Evolutionary conservation across 1,140 invertebrate species (phyloP).

Genomic region (Trypoxylus dichotomus): DNA sequence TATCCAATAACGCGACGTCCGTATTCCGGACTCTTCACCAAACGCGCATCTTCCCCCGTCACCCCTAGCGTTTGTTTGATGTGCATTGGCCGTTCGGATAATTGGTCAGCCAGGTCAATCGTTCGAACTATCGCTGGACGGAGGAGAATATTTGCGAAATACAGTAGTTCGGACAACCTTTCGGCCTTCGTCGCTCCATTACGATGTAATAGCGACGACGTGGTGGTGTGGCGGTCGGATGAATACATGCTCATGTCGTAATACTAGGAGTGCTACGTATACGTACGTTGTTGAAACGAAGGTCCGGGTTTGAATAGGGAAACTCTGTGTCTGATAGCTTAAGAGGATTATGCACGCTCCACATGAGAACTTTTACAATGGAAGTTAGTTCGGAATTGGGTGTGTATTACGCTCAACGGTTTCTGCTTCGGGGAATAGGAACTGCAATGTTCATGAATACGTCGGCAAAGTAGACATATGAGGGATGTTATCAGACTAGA

Average conservation of each 20-base stretch:
- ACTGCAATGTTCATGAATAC: no score
- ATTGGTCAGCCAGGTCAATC: neutral
- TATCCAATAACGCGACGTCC: neutral
- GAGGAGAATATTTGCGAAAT: neutral
- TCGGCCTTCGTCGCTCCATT: neutral
- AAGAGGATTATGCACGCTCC: conserved; percentile 19
- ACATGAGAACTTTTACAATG: neutral
- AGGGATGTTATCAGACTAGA: no score
- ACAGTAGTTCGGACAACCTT: neutral
- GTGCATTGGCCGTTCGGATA: neutral
- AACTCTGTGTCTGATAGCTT: conserved; percentile 23
- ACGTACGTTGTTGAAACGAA: neutral
- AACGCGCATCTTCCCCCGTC: neutral
- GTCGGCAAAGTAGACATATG: no score
- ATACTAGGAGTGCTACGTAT: neutral
- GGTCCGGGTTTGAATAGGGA: neutral
- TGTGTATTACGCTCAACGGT: neutral
- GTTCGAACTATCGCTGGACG: neutral
- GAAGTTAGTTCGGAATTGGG: neutral
- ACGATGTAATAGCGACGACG: neutral
- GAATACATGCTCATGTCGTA: neutral
- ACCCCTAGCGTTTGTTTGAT: neutral
- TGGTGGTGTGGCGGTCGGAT: neutral
- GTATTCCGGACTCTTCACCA: neutral
- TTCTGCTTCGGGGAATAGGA: neutral